phyloP scores from a whole-genome alignment of 2,113 vertebrate species.

The Tragelaphus scriptus region DNA sequence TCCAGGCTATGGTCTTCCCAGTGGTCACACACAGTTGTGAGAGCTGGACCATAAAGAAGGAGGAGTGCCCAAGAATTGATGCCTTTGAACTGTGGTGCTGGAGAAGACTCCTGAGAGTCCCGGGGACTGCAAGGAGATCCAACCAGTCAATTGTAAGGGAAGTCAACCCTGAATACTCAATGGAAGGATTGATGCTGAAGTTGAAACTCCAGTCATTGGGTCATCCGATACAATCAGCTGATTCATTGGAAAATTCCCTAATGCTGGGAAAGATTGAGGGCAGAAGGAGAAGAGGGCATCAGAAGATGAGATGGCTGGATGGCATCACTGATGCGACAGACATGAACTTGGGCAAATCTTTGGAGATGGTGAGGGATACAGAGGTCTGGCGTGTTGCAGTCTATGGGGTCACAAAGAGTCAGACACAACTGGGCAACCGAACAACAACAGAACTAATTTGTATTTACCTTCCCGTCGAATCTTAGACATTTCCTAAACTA shows the following conservation, averaged over 20 bases:
- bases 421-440: background rate
- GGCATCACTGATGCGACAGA: background rate
- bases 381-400: background rate
- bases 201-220: background rate
- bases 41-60: background rate
- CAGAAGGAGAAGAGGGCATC: background rate
- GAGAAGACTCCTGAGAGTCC: background rate
- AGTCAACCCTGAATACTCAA: background rate
- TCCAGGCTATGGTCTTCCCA: background rate
- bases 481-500: background rate
- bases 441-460: background rate
- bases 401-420: background rate
- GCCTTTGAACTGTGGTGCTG: background rate
- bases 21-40: background rate
- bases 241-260: background rate
- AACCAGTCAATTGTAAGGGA: background rate
- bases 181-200: background rate
- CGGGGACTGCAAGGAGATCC: background rate
- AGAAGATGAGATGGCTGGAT: background rate
- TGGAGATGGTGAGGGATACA: background rate
- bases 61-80: background rate
- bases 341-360: background rate
- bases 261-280: background rate
- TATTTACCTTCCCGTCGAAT: background rate
- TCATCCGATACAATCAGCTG: background rate